Evolutionary conservation across 2,797 vertebrate genomes (phyloP).

Genomic region (Anguilla megastoma): DNA sequence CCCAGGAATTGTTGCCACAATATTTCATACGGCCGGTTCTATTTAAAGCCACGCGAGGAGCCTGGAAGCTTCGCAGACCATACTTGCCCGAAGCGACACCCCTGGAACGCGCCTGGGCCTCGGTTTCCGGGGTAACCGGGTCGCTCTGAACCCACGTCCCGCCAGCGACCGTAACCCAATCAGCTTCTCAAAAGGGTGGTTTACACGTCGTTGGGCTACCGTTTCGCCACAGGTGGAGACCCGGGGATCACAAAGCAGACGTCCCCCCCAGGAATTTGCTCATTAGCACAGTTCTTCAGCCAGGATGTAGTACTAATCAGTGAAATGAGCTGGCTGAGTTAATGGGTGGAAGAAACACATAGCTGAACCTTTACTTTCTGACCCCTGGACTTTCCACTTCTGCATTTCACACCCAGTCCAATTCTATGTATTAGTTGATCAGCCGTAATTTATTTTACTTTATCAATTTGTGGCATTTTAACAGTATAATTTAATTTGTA

Average conservation of each 20-base stretch:
- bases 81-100: not conserved
- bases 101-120: not conserved
- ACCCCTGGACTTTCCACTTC: too few relatives aligned
- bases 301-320: too few relatives aligned
- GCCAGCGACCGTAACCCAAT: not conserved
- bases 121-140: not conserved
- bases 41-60: not conserved
- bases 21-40: not conserved
- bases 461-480: not conserved
- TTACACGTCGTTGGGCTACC: not conserved
- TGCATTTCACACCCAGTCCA: not conserved
- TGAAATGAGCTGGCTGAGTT: too few relatives aligned
- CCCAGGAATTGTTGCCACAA: not conserved
- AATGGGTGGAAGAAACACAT: too few relatives aligned
- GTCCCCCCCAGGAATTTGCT: too few relatives aligned
- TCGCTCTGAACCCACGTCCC: not conserved
- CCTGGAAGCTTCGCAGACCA: not conserved
- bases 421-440: not conserved
- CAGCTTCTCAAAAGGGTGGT: not conserved
- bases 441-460: not conserved
- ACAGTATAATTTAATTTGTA: not conserved
- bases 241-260: too few relatives aligned
- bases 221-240: not conserved
- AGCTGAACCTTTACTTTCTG: too few relatives aligned
- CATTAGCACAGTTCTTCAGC: too few relatives aligned